Conservation (phyloP, 2,888 invertebrate genomes). For the Argyra leucocephala region DNA sequence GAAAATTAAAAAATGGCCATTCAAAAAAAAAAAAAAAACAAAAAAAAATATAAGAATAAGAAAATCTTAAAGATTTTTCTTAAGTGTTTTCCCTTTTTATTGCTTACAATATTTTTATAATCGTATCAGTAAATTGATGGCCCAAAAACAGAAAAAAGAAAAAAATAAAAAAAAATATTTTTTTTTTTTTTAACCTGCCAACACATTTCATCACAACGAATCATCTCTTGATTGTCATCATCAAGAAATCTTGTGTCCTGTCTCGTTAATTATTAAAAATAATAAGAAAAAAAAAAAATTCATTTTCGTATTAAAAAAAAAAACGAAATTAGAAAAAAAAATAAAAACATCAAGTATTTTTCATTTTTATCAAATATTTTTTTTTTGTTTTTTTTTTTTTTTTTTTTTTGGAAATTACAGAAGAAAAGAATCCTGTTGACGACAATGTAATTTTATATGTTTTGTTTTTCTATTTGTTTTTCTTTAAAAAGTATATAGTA, state of each 20-base stretch:
- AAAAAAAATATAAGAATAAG: too few species aligned
- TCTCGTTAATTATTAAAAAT: conserved; percentile 6
- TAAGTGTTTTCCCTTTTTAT: conserved; percentile 5
- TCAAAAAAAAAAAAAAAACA: not conserved
- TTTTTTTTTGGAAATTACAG: not conserved
- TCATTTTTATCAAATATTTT: not conserved
- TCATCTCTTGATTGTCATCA: not conserved
- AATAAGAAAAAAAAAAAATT: not conserved
- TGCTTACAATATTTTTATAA: not conserved
- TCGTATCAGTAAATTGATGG: not conserved
- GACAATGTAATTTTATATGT: not conserved
- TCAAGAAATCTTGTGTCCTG: not conserved
- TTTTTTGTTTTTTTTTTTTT: not conserved
- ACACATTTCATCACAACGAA: too few species aligned
- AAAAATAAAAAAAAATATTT: not conserved
- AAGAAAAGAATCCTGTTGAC: not conserved
- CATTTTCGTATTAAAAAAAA: not conserved
- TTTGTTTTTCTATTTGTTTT: too few species aligned
- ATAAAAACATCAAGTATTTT: not conserved
- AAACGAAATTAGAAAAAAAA: not conserved
- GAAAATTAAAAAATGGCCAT: not conserved
- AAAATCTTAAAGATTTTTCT: not conserved
- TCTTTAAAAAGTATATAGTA: too few species aligned
- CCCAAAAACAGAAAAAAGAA: not conserved
- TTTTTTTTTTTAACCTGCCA: not conserved